Base-by-base conservation (phyloP, 1,140 invertebrate species). In the Plodia interpunctella region DNA sequence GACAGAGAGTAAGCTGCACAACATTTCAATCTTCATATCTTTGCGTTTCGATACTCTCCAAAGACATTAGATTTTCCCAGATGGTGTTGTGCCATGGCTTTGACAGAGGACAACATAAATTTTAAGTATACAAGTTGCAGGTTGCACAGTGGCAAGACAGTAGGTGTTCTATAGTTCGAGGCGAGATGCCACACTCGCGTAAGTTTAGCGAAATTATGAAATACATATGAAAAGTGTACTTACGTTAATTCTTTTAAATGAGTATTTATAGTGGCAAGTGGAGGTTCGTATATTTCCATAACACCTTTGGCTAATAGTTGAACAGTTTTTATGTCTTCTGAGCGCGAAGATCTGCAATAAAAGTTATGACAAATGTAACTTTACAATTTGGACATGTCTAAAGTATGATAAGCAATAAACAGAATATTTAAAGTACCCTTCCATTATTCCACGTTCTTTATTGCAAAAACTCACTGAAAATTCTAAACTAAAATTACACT, bases 201-300 rank as follows among this genome's bases (percentile, higher is more conserved):
- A n/a, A n/a, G n/a, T n/a, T n/a, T n/a, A n/a, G n/a, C n/a, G n/a
- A n/a, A n/a, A n/a, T n/a, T n/a, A n/a, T n/a, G n/a, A n/a, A n/a
- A 25, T 25, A 3, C 21, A 25, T 3, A 25, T 25, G 6, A 25
- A 6, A 2, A 25, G 21, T 6, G 21, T 25, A 32, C 82, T 81
- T 68, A 88, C 86, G 80, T 87, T 59, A 88, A 66, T 66, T 88
- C 86, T 56, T 86, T 88, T 25, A 88, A 70, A 79, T 87, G 82
- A 6, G 82, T 84, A 38, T 84, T 86, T 49, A 88, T 81, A 0
- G 83, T 83, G 1, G 75, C 78, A 18, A 88, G 55, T 2, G 83
- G 83, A 17, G 83, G 83, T 70, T 87, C 83, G 55, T 88, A 88
- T 18, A 86, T 18, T 57, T 87, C 83, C 60, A 87, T 59, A n/a